These are phyloP conservation scores for Pseudococcus jackbeardsleyi DNA, from an alignment of 2,888 invertebrate genomes.

Conservation along the genomic window DNA sequence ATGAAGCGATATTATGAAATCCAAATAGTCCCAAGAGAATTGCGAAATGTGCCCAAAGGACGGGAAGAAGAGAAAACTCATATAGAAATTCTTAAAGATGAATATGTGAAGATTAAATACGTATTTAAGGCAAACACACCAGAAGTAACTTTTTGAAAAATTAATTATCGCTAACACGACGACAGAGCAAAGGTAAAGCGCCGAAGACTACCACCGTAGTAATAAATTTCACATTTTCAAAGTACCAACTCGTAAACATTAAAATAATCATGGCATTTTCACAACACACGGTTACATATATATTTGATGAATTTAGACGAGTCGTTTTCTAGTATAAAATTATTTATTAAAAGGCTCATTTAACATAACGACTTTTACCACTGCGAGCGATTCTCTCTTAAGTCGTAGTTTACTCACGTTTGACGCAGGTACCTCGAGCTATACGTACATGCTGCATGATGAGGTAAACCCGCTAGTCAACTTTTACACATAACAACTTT, in stretches of 20 bases:
- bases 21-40: background rate
- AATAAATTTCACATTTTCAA: conserved; percentile 3
- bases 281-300: background rate
- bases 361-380: background rate
- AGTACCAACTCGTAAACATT: background rate
- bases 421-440: background rate
- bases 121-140: background rate
- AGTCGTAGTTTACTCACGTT: conserved; percentile 14
- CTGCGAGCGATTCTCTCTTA: background rate
- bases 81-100: background rate
- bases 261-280: conserved; percentile 12
- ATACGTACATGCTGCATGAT: background rate
- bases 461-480: background rate
- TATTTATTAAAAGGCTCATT: background rate
- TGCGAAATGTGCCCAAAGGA: background rate
- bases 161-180: background rate
- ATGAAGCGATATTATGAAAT: background rate
- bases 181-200: background rate
- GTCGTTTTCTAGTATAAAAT: conserved; percentile 1
- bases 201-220: background rate
- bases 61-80: background rate
- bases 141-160: background rate
- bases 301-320: conserved; percentile 6
- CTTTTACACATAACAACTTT: conserved; percentile 16
- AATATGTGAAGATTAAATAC: background rate